These are phyloP conservation scores for Microplitis deprimator DNA, from an alignment of 2,888 invertebrate species.

Conservation along the genomic window DNA sequence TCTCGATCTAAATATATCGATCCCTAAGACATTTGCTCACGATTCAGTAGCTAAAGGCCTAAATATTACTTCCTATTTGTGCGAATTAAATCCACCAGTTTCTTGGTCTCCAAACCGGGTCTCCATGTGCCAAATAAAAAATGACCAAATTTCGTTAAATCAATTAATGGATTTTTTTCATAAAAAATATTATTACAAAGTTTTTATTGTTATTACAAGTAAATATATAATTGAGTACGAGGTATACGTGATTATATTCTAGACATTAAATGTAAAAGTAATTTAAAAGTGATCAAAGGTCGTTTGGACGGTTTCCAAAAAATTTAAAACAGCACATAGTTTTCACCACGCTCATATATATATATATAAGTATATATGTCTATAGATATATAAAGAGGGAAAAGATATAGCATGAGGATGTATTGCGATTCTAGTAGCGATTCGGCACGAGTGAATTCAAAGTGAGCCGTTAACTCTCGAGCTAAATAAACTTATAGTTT, in stretches of 20 bases:
- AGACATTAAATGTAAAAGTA: too few relatives aligned
- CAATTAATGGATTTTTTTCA: constrained; percentile 6
- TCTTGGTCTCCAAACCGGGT: too few relatives aligned
- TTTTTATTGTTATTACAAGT: too few relatives aligned
- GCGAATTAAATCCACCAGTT: too few relatives aligned
- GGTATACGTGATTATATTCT: too few relatives aligned
- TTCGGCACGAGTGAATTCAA: constrained; percentile 64
- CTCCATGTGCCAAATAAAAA: too few relatives aligned
- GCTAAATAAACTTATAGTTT: constrained; percentile 65
- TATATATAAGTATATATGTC: neutral
- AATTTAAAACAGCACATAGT: neutral
- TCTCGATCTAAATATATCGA: too few relatives aligned
- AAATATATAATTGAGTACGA: too few relatives aligned
- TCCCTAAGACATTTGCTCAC: too few relatives aligned
- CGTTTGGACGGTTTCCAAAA: neutral
- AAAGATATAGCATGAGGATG: constrained; percentile 46
- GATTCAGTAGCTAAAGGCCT: too few relatives aligned
- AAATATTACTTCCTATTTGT: too few relatives aligned
- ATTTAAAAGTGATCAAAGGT: neutral
- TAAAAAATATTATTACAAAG: neutral
- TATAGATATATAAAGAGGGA: neutral
- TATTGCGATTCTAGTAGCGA: constrained; percentile 59
- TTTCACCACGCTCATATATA: neutral
- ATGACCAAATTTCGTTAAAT: neutral
- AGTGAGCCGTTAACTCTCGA: constrained; percentile 64